Base-by-base conservation (phyloP, 1,140 invertebrate species). In the Capitella teleta region DNA sequence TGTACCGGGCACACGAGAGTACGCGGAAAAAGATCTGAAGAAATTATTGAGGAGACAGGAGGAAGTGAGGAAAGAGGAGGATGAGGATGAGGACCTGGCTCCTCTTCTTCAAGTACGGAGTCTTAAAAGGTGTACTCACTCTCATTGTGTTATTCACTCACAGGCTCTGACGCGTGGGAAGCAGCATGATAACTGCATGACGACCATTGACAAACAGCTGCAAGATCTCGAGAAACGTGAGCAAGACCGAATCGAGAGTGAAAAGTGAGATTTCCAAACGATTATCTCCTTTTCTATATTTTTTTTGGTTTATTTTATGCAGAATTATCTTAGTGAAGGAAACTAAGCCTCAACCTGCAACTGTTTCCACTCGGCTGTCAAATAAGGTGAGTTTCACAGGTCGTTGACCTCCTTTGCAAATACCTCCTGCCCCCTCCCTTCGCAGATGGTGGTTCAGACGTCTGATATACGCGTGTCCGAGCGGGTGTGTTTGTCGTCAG, bases 391-490 rank as follows among this genome's bases (percentile, higher is more conserved):
- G 10, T 14, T 8, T n/a, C 8, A 32, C n/a, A n/a, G n/a, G n/a
- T 32, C 10, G 18, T 10, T 41, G 6, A 12, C 8, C 14, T 41
- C 14, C 8, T 8, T n/a, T n/a, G n/a, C n/a, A n/a, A n/a, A n/a
- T n/a, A 12, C 38, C 6, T 3, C 14, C 2, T 26, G 30, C 12
- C 42, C 16, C 47, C 28, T 60, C 42, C 10, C 25, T 8, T 12
- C 25, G 4, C 50, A 71, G 67, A 56, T 66, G 54, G 56, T 61
- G 16, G 63, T 69, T 5, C 51, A 62, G 28, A 62, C 67, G 42
- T 69, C 66, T 32, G 69, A 72, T 55, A 58, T 72, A 18, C 55
- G 67, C 14, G 67, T 72, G 40, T 69, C 69, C 18, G 68, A 69
- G 48, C 51, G 67, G 48, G 61, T 72, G 2, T 66, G 67, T 49